Base-by-base conservation (phyloP, 2,888 invertebrate genomes). In the Polymixis flavicincta region DNA sequence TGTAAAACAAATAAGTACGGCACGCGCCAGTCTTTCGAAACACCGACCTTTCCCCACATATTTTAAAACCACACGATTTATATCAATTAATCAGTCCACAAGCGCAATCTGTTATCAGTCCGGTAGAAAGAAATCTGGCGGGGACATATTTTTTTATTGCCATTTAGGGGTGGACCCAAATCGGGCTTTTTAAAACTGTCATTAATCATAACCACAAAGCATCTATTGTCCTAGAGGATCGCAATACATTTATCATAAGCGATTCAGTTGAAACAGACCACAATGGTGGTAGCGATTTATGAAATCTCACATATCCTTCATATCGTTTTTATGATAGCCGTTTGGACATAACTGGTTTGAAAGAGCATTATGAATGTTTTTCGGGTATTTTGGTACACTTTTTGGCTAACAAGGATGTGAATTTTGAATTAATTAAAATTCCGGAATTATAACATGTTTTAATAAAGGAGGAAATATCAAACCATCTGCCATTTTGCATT, bases 161-260 rank as follows among this genome's bases (percentile, higher is more conserved):
- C 85, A 68, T 86, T 84, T 86, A 85, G 70, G 86, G 87, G 86
- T 79, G 84, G 76, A 64, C 73, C 85, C 78, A 76, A 83, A 88
- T 88, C 82, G 77, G 83, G 86, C 76, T 84, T 91, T 92, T 92
- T 90, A 92, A 92, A 92, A 91, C 88, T 90, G 87, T 87, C 91
- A 91, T 92, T 91, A 91, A 92, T 92, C 92, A 92, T 85, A 88
- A 71, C 82, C 82, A 90, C 88, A 90, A 91, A 90, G 90, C 89
- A 85, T 78, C 91, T 87, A 90, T 92, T 92, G 91, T 93, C 88
- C 89, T 89, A 88, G 86, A 88, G 89, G 88, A 89, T 84, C 87
- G 91, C 91, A 92, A 94, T 92, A 94, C 94, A 95, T 95, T 95
- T 93, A 94, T 95, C 94, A 94, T 93, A 92, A 92, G 91, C 90